Conservation (phyloP, 2,113 vertebrate species). For the Potamarius usumacintae region DNA sequence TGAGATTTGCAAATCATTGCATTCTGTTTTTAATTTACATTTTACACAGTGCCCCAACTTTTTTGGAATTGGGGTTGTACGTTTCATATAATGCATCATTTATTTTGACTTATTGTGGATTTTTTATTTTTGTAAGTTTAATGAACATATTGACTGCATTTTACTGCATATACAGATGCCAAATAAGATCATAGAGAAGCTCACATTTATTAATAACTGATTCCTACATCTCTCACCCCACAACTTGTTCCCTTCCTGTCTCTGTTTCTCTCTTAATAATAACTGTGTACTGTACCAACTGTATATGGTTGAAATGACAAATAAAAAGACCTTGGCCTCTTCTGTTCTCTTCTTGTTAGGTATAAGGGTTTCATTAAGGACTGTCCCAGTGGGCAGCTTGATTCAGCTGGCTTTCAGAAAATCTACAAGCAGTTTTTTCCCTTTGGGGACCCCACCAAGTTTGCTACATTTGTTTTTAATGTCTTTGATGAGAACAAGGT, state of each 20-base stretch:
- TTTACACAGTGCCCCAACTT: too few relatives aligned
- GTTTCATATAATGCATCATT: not conserved
- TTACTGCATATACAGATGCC: not conserved
- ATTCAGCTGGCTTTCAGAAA: slow-evolving; percentile 84
- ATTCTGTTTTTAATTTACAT: too few relatives aligned
- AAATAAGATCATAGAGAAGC: not conserved
- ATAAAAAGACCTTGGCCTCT: too few relatives aligned
- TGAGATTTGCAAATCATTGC: too few relatives aligned
- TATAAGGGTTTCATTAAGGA: slow-evolving; percentile 91
- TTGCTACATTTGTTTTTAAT: slow-evolving; percentile 87
- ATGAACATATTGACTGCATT: not conserved
- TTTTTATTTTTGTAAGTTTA: not conserved
- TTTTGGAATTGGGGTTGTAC: too few relatives aligned
- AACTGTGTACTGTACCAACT: too few relatives aligned
- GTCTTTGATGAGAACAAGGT: slow-evolving; percentile 90
- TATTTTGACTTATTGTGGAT: not conserved
- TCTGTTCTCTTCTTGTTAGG: slow-evolving; percentile 63
- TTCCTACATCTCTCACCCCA: not conserved
- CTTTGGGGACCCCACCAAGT: slow-evolving; percentile 85
- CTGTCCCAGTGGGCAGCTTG: slow-evolving; percentile 86
- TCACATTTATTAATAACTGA: not conserved
- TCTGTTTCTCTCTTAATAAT: not conserved
- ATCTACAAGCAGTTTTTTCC: slow-evolving; percentile 92
- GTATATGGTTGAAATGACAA: too few relatives aligned
- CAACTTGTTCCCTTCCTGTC: not conserved